Conservation (phyloP, 2,888 invertebrate species). For the Lithodes maja region DNA sequence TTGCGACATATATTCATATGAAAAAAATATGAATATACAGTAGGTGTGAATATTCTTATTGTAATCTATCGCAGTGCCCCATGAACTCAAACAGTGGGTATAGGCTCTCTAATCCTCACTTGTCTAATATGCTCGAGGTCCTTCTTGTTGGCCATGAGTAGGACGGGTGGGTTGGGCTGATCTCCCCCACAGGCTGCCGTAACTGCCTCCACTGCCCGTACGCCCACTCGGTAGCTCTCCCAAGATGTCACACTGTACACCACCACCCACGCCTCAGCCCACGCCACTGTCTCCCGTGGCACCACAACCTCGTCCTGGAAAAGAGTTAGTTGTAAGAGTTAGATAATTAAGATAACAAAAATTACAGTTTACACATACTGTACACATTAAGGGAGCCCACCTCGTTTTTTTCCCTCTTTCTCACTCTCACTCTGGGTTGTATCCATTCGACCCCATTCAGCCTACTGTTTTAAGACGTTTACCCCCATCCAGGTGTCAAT, state of each 20-base stretch:
- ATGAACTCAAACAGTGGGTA: background rate
- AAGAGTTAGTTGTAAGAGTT: too few relatives aligned
- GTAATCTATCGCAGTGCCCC: background rate
- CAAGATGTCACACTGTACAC: slow-evolving; percentile 86
- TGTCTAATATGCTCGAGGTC: slow-evolving; percentile 86
- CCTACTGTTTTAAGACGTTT: too few relatives aligned
- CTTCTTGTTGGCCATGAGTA: slow-evolving; percentile 85
- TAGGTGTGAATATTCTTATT: background rate
- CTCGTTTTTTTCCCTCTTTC: too few relatives aligned
- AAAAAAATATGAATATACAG: background rate
- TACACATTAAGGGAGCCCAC: too few relatives aligned
- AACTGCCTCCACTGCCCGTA: slow-evolving; percentile 63
- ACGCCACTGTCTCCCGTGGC: slow-evolving; percentile 77
- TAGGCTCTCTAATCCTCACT: slow-evolving; percentile 75
- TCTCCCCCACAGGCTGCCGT: slow-evolving; percentile 59
- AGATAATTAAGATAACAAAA: too few relatives aligned
- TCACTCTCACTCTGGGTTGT: too few relatives aligned
- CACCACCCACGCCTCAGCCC: slow-evolving; percentile 87
- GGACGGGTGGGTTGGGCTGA: slow-evolving; percentile 74
- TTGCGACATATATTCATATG: too few relatives aligned
- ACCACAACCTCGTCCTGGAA: slow-evolving; percentile 60
- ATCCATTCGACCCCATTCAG: too few relatives aligned
- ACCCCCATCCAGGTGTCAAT: too few relatives aligned
- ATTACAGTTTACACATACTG: too few relatives aligned
- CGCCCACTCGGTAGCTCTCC: slow-evolving; percentile 82